Percentiles rank a stretch among this genome's conserved stretches.
These are phyloP conservation scores for Chelon auratus DNA, from an alignment of 2,797 vertebrate genomes.

Conservation along the genomic window DNA sequence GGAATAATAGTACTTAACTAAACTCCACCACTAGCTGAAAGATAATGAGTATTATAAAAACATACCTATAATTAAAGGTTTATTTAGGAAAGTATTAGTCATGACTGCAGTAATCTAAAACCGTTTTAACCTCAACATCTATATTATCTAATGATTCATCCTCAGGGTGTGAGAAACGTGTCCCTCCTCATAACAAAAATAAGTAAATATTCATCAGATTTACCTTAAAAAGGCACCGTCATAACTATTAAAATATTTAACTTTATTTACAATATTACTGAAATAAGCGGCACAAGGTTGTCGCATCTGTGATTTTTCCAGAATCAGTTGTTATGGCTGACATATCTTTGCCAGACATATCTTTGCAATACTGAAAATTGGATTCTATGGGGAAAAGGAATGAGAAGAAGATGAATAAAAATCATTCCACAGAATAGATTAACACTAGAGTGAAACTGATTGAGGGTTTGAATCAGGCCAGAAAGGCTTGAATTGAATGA, in stretches of 20 bases:
- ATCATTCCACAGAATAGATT: constrained; percentile 5
- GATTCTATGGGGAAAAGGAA: neutral
- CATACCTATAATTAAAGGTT: too few relatives aligned
- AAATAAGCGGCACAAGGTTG: too few relatives aligned
- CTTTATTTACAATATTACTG: too few relatives aligned
- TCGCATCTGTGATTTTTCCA: neutral
- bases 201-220: too few relatives aligned
- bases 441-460: neutral
- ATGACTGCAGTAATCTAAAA: neutral
- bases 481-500: constrained; percentile 19
- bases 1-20: neutral
- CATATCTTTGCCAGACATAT: neutral
- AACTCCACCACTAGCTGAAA: neutral
- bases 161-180: too few relatives aligned
- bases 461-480: constrained; percentile 10
- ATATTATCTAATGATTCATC: too few relatives aligned
- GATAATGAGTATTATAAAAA: neutral
- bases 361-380: neutral
- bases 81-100: too few relatives aligned
- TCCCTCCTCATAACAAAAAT: too few relatives aligned
- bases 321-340: neutral
- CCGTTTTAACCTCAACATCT: neutral
- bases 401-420: neutral
- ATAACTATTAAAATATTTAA: too few relatives aligned
- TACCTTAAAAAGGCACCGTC: too few relatives aligned